Percentiles rank a stretch among this genome's conserved stretches.
Conservation (phyloP, 2,797 vertebrate genomes). For the Cephalopachus bancanus region DNA sequence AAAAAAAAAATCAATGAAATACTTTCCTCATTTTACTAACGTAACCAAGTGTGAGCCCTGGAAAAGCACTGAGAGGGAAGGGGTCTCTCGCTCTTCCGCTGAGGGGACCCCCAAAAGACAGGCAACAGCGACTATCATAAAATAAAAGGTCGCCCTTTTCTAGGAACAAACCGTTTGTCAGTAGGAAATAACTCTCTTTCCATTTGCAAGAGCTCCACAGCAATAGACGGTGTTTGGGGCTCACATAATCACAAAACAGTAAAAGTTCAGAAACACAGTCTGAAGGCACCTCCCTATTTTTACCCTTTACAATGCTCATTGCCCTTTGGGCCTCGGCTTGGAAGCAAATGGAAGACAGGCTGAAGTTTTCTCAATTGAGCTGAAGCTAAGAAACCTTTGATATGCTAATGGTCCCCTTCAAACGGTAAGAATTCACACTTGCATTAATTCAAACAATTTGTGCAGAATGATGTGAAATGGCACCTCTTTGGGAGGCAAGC, state of each 20-base stretch:
- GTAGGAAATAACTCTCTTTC: conserved; percentile 87
- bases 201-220: conserved; percentile 86
- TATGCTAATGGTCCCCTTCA: conserved; percentile 96
- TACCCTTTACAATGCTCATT: conserved; percentile 91
- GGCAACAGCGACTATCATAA: conserved; percentile 85
- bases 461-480: conserved; percentile 93
- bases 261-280: conserved; percentile 89
- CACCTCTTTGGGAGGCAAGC: conserved; percentile 94
- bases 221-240: conserved; percentile 86
- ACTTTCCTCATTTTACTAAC: conserved; percentile 76
- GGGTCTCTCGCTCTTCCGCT: conserved; percentile 73
- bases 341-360: conserved; percentile 93
- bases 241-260: conserved; percentile 90
- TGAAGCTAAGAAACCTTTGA: conserved; percentile 95
- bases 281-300: conserved; percentile 91
- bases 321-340: conserved; percentile 93
- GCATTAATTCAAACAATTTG: conserved; percentile 95
- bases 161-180: conserved; percentile 89
- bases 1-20: conserved; percentile 82
- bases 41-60: conserved; percentile 76
- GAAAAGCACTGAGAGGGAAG: conserved; percentile 79
- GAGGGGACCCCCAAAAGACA: conserved; percentile 83
- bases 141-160: conserved; percentile 89
- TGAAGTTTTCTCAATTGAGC: conserved; percentile 94
- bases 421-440: conserved; percentile 96